Evolutionary conservation across 2,113 vertebrate genomes (phyloP), one percentile per base, ranked within the genome.

Genomic region (Colistium nudipinnis): DNA sequence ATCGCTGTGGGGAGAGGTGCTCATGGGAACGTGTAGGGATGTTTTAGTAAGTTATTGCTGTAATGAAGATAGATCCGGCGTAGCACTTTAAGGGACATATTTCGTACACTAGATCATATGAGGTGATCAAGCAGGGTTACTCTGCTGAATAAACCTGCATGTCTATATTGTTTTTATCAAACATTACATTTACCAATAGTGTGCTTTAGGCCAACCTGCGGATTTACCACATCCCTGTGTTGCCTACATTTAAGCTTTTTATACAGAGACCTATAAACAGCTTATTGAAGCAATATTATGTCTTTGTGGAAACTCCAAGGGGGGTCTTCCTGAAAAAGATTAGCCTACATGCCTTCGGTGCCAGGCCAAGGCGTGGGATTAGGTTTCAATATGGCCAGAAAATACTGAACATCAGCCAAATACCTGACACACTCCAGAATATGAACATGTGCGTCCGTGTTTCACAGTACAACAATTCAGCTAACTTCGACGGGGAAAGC

Each of bases 21-120:
- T 78, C 80, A 27, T 45, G 80, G 79, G 89, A 84, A 74, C 16
- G 54, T 67, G 75, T n/a, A 70, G 77, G n/a, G 62, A 76, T 67
- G 64, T 62, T 52, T 30, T 30, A 2, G 25, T 49, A 62, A 76
- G 31, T 62, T 69, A 60, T 55, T 67, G 57, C 54, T 71, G 49
- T 78, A 73, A 82, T 57, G 33, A 78, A 62, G 55, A 64, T 66
- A 67, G 1, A 64, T 9, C 45, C 31, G 31, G 39, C 9, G 67
- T 52, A 36, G 69, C 39, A 64, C 70, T 68, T 54, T 31, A 44
- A 76, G 52, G 17, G 49, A 28, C 28, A 52, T 74, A 52, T 66
- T 68, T 14, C 20, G 31, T 35, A 59, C 16, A 31, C 25, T 30
- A 49, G 31, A 20, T 82, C 61, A 39, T 12, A 44, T 20, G 12